Evolutionary conservation across 2,888 invertebrate genomes (phyloP).

Genomic region (Ceraclea dissimilis): DNA sequence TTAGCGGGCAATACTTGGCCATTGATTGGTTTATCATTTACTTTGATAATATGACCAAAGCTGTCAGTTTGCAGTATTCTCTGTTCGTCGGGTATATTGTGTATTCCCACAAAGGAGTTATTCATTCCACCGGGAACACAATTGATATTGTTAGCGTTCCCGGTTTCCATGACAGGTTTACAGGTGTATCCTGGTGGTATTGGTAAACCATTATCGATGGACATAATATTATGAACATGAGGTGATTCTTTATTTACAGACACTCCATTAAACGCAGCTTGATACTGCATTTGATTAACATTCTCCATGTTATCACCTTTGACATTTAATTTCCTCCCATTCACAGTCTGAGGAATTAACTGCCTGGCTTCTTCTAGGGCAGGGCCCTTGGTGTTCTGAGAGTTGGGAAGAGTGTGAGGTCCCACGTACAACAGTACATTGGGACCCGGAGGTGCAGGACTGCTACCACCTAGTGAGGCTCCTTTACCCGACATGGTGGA

Average conservation of each 20-base stretch:
- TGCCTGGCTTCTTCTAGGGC: slow-evolving; percentile 9
- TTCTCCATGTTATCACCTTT: slow-evolving; percentile 10
- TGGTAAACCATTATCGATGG: slow-evolving; percentile 14
- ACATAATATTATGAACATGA: slow-evolving; percentile 10
- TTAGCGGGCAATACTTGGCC: slow-evolving; percentile 5
- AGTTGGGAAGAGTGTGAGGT: slow-evolving; percentile 24
- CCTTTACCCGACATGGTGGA: slow-evolving; percentile 72
- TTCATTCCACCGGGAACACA: slow-evolving; percentile 16
- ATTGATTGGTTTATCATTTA: slow-evolving; percentile 31
- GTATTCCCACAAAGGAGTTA: slow-evolving; percentile 19
- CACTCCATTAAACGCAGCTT: slow-evolving; percentile 18
- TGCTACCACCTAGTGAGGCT: slow-evolving; percentile 58
- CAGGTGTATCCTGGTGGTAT: slow-evolving; percentile 14
- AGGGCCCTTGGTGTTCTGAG: slow-evolving; percentile 21
- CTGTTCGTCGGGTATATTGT: slow-evolving; percentile 14
- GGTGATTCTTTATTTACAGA: slow-evolving; percentile 17
- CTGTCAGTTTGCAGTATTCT: slow-evolving; percentile 17
- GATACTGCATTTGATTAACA: slow-evolving; percentile 15
- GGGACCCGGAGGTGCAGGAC: slow-evolving; percentile 37
- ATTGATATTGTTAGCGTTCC: slow-evolving; percentile 8
- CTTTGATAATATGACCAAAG: slow-evolving; percentile 32
- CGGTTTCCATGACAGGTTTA: slow-evolving; percentile 13
- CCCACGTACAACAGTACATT: slow-evolving; percentile 49
- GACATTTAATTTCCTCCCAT: slow-evolving; percentile 30
- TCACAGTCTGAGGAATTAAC: slow-evolving; percentile 27